These are phyloP conservation scores for Coilia nasus DNA, from an alignment of 2,797 vertebrate species.

Conservation along the genomic window DNA sequence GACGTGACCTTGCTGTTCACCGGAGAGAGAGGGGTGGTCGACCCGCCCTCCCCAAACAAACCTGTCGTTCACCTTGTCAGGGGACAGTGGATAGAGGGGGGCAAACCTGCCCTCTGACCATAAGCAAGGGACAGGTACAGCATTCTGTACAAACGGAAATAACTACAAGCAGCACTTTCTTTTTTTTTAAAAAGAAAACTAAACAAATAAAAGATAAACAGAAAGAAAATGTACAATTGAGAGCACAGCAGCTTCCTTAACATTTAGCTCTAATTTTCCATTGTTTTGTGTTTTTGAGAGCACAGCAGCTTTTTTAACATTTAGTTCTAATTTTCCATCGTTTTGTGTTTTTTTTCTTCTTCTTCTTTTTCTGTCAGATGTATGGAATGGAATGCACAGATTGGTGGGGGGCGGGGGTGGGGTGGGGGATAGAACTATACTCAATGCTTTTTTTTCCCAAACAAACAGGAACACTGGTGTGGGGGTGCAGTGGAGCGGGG, in stretches of 20 bases:
- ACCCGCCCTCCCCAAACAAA: too few relatives aligned
- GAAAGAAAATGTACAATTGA: slow-evolving; percentile 55
- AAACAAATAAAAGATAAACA: slow-evolving; percentile 37
- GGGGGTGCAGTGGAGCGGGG: not conserved
- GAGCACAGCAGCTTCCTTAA: slow-evolving; percentile 71
- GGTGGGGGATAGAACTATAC: slow-evolving; percentile 39
- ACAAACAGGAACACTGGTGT: slow-evolving; percentile 31
- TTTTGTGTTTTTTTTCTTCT: slow-evolving; percentile 47
- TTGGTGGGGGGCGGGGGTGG: slow-evolving; percentile 62
- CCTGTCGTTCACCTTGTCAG: too few relatives aligned
- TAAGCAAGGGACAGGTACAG: slow-evolving; percentile 63
- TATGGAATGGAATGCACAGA: slow-evolving; percentile 71
- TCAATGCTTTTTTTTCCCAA: slow-evolving; percentile 41
- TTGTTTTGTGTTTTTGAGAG: slow-evolving; percentile 19
- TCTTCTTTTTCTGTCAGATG: slow-evolving; percentile 50
- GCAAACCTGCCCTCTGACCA: slow-evolving; percentile 22
- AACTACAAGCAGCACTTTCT: slow-evolving; percentile 65
- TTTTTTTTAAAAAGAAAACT: slow-evolving; percentile 3
- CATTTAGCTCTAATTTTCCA: slow-evolving; percentile 25
- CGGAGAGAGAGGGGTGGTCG: not conserved
- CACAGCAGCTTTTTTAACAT: slow-evolving; percentile 70
- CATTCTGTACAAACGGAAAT: slow-evolving; percentile 64
- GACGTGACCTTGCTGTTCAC: slow-evolving; percentile 40
- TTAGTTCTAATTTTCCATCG: slow-evolving; percentile 20
- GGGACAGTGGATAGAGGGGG: too few relatives aligned